phyloP scores from a whole-genome alignment of 1,140 invertebrate genomes.

The Drosophila sp. region DNA sequence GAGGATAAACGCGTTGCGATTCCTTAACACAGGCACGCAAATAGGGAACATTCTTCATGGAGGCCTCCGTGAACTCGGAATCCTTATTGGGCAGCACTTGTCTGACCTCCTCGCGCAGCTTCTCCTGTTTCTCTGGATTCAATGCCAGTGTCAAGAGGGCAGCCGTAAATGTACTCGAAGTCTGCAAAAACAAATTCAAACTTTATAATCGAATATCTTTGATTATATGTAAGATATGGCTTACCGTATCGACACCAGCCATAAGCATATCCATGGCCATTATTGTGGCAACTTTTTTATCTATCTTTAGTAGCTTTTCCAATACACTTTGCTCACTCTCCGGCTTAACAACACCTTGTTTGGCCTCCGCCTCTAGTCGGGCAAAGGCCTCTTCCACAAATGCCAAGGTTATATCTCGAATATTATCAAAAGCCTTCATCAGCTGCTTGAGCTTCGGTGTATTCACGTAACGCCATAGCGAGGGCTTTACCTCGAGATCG shows the following conservation, averaged over 20 bases:
- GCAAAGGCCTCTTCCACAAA: constrained; percentile 70
- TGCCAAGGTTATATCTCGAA: constrained; percentile 43
- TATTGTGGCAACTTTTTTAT: constrained; percentile 82
- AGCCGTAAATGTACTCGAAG: constrained; percentile 45
- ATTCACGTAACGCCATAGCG: constrained; percentile 86
- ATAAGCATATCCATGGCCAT: constrained; percentile 81
- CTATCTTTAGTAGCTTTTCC: constrained; percentile 82
- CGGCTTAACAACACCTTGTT: constrained; percentile 32
- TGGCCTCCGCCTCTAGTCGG: constrained; percentile 57
- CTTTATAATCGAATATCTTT: neutral
- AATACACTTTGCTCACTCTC: constrained; percentile 64
- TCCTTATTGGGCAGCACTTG: constrained; percentile 83
- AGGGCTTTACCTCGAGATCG: constrained; percentile 86
- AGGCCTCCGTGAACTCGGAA: constrained; percentile 84
- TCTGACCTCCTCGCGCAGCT: constrained; percentile 87
- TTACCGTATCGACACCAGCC: constrained; percentile 77
- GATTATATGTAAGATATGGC: neutral
- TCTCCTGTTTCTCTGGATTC: constrained; percentile 87
- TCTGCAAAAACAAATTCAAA: constrained; percentile 34
- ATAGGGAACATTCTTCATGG: constrained; percentile 85
- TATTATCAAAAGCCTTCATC: constrained; percentile 83
- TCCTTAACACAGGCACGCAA: constrained; percentile 88
- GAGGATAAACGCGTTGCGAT: constrained; percentile 84
- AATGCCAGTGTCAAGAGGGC: constrained; percentile 84
- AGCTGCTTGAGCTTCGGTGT: constrained; percentile 85